Conservation (phyloP, 1,140 invertebrate genomes). For the Paramacrobiotus metropolitanus region DNA sequence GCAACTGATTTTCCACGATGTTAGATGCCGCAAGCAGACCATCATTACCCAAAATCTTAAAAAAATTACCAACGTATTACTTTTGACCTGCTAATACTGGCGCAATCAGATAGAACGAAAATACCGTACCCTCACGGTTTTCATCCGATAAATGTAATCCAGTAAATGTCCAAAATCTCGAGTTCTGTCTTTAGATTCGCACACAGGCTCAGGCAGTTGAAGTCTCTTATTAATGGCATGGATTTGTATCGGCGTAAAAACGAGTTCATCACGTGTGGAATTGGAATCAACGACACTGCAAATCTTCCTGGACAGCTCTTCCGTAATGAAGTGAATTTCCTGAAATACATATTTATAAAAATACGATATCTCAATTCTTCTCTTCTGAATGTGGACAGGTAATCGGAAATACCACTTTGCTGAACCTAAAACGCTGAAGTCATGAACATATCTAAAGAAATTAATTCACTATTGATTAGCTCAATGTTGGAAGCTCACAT, state of each 20-base stretch:
- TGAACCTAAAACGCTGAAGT: too few relatives aligned
- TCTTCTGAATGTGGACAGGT: too few relatives aligned
- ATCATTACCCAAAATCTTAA: slow-evolving; percentile 40
- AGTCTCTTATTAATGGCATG: slow-evolving; percentile 63
- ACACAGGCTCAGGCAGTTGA: slow-evolving; percentile 51
- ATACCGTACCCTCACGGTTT: slow-evolving; percentile 12
- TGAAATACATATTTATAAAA: neutral
- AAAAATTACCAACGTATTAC: too few relatives aligned
- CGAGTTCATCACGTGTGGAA: slow-evolving; percentile 8
- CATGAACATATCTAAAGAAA: too few relatives aligned
- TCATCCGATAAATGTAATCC: slow-evolving; percentile 55
- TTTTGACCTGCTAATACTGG: too few relatives aligned
- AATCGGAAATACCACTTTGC: too few relatives aligned
- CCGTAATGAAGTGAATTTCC: neutral
- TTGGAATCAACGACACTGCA: neutral
- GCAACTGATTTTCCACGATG: slow-evolving; percentile 48
- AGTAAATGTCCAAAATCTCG: slow-evolving; percentile 68
- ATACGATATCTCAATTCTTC: too few relatives aligned
- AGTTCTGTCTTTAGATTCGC: slow-evolving; percentile 34
- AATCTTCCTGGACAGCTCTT: neutral
- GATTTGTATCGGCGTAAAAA: slow-evolving; percentile 32
- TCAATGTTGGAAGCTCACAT: slow-evolving; percentile 31
- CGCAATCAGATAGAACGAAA: too few relatives aligned
- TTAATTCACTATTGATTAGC: too few relatives aligned
- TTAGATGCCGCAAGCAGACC: slow-evolving; percentile 46